Conservation (phyloP, 2,797 vertebrate species). For the Sternotherus odoratus region DNA sequence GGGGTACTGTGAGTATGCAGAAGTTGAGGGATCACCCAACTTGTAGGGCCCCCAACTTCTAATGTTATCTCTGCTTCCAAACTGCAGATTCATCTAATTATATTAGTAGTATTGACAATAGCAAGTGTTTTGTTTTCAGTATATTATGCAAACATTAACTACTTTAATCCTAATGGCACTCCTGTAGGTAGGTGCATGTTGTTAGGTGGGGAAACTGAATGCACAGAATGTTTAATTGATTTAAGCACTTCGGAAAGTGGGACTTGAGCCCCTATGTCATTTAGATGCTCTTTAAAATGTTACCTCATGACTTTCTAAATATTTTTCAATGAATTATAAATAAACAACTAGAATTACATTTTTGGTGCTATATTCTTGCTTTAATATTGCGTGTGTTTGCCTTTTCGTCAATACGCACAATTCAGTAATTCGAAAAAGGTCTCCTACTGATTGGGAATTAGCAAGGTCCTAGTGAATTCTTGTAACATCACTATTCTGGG, state of each 20-base stretch:
- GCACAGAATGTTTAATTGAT: not conserved
- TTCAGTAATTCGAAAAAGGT: not conserved
- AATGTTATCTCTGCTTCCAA: not conserved
- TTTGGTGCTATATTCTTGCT: not conserved
- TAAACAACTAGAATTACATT: not conserved
- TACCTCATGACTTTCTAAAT: not conserved
- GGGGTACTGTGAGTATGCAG: not conserved
- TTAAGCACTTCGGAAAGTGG: not conserved
- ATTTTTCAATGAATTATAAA: not conserved
- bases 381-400: not conserved
- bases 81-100: not conserved
- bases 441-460: not conserved
- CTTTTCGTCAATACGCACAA: not conserved
- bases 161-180: not conserved
- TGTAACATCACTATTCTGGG: not conserved
- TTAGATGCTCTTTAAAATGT: not conserved
- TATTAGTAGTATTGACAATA: not conserved
- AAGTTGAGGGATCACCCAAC: not conserved
- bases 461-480: not conserved
- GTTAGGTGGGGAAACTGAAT: not conserved
- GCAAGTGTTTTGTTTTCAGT: not conserved
- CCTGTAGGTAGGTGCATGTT: not conserved
- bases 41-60: not conserved
- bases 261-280: not conserved
- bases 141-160: not conserved